A percentile compares a stretch with the other conserved stretches of the same genome.
These are phyloP conservation scores for Taphrorychus bicolor DNA, from an alignment of 2,888 invertebrate species.

Conservation along the genomic window DNA sequence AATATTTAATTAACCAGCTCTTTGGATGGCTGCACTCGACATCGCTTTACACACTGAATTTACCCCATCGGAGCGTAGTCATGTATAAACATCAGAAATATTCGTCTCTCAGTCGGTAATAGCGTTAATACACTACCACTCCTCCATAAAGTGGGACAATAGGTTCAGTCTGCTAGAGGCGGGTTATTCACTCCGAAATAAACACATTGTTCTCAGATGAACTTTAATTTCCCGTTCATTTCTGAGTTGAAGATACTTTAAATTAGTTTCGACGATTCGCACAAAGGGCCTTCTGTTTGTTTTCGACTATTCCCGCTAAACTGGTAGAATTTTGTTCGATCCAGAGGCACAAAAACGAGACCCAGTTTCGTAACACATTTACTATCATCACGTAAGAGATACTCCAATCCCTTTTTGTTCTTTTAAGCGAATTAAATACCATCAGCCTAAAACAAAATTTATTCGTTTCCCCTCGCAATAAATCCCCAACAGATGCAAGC, in stretches of 20 bases:
- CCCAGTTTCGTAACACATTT: no score
- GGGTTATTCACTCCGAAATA: conserved; percentile 24
- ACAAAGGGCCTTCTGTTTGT: background rate
- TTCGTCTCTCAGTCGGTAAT: background rate
- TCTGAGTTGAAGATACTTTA: conserved; percentile 28
- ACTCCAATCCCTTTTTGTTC: no score
- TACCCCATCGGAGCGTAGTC: conserved; percentile 4
- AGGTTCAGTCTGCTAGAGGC: conserved; percentile 10
- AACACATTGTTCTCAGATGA: conserved; percentile 35
- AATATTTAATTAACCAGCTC: background rate
- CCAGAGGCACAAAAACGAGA: no score
- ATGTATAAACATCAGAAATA: conserved; percentile 25
- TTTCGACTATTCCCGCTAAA: background rate
- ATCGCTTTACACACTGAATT: conserved; percentile 16
- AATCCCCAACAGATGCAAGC: background rate
- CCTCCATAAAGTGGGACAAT: conserved; percentile 28
- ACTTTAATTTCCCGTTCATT: conserved; percentile 38
- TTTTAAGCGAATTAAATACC: background rate
- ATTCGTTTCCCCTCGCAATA: background rate
- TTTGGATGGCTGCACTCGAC: background rate
- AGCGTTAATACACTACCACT: conserved; percentile 21
- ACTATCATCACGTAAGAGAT: background rate
- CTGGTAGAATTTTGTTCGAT: no score
- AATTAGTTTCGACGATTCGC: conserved; percentile 19
- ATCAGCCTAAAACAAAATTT: background rate